Conservation (phyloP, 2,113 vertebrate species). For the Isichthys henryi region DNA sequence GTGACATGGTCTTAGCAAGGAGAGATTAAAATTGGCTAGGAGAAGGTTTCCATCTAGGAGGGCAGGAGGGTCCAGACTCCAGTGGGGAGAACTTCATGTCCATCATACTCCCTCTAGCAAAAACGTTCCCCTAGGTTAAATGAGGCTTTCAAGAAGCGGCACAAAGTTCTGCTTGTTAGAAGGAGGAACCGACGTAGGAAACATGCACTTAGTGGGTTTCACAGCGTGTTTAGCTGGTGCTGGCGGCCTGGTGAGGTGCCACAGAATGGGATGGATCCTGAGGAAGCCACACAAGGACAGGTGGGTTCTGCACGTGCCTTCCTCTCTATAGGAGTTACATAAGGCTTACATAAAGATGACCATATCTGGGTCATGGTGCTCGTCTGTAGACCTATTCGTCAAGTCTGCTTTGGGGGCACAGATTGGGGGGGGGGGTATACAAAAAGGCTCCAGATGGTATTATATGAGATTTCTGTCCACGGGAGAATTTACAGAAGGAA, state of each 20-base stretch:
- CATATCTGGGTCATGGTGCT: conserved; percentile 27
- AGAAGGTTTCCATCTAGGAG: not conserved
- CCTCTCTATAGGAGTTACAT: conserved; percentile 30
- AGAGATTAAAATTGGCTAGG: not conserved
- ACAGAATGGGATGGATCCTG: not conserved
- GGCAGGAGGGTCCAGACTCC: not conserved
- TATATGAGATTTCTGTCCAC: not conserved
- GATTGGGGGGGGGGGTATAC: not conserved
- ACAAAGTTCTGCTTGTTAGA: not conserved
- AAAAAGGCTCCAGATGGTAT: conserved; percentile 13
- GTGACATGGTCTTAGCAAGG: not conserved
- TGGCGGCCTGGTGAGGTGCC: not conserved
- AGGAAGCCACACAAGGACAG: not conserved
- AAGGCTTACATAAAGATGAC: conserved; percentile 38
- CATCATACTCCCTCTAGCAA: not conserved
- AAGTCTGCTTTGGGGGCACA: conserved; percentile 26
- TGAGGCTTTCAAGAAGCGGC: not conserved
- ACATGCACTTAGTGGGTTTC: not conserved
- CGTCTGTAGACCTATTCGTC: conserved; percentile 26
- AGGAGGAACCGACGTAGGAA: not conserved
- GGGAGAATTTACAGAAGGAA: not conserved
- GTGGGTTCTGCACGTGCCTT: not conserved
- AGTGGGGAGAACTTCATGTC: not conserved
- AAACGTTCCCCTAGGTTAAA: not conserved
- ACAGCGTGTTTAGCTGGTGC: not conserved